A percentile compares a stretch with the other conserved stretches of the same genome.
Evolutionary conservation across 2,113 vertebrate genomes (phyloP).

Genomic region (Pyrgilauda ruficollis): DNA sequence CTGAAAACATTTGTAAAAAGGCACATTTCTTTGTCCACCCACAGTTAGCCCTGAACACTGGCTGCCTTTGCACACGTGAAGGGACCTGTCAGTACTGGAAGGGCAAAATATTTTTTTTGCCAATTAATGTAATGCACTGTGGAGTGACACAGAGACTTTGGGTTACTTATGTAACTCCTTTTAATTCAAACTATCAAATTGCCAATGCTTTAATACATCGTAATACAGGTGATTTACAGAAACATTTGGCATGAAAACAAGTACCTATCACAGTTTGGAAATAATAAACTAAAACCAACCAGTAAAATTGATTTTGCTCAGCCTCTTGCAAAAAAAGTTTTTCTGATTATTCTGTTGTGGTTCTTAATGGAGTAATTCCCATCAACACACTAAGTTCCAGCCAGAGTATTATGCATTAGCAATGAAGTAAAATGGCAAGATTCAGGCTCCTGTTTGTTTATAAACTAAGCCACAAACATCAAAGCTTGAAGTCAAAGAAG

Average conservation of each 20-base stretch:
- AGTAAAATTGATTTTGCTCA: not conserved
- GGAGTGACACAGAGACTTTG: not conserved
- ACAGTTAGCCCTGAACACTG: not conserved
- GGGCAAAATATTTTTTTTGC: not conserved
- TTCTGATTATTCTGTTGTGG: not conserved
- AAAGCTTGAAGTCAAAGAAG: constrained; percentile 4
- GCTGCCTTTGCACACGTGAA: not conserved
- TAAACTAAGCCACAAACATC: constrained; percentile 4
- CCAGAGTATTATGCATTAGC: not conserved
- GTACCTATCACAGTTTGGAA: not conserved
- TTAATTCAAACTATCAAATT: not conserved
- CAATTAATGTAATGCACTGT: not conserved
- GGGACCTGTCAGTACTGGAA: not conserved
- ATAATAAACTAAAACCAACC: not conserved
- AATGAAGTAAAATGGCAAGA: not conserved
- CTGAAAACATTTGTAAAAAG: not conserved
- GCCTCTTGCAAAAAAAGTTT: not conserved
- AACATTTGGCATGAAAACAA: not conserved
- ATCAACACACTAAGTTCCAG: not conserved
- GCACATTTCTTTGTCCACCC: not conserved
- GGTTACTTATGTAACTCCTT: not conserved
- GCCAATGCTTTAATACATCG: not conserved
- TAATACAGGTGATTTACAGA: not conserved
- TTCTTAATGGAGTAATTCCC: not conserved
- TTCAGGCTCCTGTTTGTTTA: constrained; percentile 7